Evolutionary conservation across 2,797 vertebrate species (phyloP).

Genomic region (Labeo calbasu): DNA sequence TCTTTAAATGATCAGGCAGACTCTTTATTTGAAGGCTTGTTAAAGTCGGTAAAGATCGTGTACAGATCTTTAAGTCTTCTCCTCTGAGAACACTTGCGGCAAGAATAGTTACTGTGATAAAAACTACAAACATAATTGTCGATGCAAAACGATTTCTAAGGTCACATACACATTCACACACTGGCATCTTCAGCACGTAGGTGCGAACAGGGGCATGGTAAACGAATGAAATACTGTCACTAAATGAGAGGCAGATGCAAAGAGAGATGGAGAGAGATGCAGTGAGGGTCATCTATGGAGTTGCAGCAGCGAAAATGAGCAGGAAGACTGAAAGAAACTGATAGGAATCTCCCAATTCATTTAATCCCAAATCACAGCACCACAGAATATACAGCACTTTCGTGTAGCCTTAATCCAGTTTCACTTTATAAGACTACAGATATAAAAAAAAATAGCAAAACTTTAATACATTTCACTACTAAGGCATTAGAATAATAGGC

Average conservation of each 20-base stretch:
- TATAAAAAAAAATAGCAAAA: slow-evolving; percentile 40
- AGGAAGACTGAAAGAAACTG: slow-evolving; percentile 75
- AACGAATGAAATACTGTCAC: slow-evolving; percentile 51
- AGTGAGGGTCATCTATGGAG: slow-evolving; percentile 57
- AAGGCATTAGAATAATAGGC: slow-evolving; percentile 59
- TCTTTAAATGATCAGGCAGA: slow-evolving; percentile 75
- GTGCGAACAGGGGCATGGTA: slow-evolving; percentile 44
- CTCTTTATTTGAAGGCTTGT: slow-evolving; percentile 67
- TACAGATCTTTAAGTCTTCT: slow-evolving; percentile 52
- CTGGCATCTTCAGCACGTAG: slow-evolving; percentile 47
- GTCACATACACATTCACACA: slow-evolving; percentile 51
- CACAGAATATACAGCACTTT: slow-evolving; percentile 51
- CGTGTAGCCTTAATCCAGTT: slow-evolving; percentile 53
- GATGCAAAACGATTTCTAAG: slow-evolving; percentile 45
- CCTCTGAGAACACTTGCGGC: slow-evolving; percentile 42
- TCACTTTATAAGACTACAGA: slow-evolving; percentile 60
- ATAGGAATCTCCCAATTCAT: slow-evolving; percentile 69
- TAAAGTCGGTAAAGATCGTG: slow-evolving; percentile 52
- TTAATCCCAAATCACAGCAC: slow-evolving; percentile 62
- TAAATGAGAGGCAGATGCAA: slow-evolving; percentile 61
- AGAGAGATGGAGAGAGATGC: slow-evolving; percentile 58
- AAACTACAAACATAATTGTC: slow-evolving; percentile 53
- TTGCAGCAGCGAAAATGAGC: slow-evolving; percentile 50
- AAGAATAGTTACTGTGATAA: slow-evolving; percentile 27
- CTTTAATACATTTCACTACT: slow-evolving; percentile 59